Evolutionary conservation across 1,140 invertebrate genomes (phyloP), one percentile per base, ranked within the genome.

Genomic region (Rhagoletis zephyria): DNA sequence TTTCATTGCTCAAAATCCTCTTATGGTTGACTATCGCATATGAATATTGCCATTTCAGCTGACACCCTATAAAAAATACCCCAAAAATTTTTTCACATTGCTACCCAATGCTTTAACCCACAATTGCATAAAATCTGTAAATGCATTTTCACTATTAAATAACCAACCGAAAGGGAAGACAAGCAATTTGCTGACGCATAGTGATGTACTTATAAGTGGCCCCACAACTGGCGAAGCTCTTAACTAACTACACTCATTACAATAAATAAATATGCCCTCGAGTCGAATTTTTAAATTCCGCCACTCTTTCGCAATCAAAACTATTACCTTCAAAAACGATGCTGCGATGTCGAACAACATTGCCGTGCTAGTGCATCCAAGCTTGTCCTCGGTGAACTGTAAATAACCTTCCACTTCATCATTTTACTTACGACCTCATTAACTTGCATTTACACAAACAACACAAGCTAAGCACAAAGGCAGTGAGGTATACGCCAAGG

Each of bases 381-480:
- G 51, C 51, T 56, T 81, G 74, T 61, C n/a, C 45, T 63, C 63
- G 48, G 16, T 81, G 74, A 85, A 87, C 65, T 87, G 86, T 74
- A 87, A 87, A 67, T 87, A 87, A 87, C 64, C 85, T 87, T 87
- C 85, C 65, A 87, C 85, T 70, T 87, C 63, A 87, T 87, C 85
- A 87, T 87, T 64, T 56, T 87, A 87, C 85, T 87, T 87, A 87
- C 65, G 63, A 87, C 85, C 63, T 67, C 85, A 64, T 87, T 87
- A 67, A 67, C 85, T 81, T 81, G 74, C 51, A 81, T 81, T 81
- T 81, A 81, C 74, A 81, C 60, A 85, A 30, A 61, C 59, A 61
- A 14, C 59, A 86, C 56, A 16, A 61, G 9, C 59, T 42, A 30
- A 30, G 30, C 30, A 16, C 85, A 63, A 63, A 86, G 19, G 14